phyloP scores from a whole-genome alignment of 2,888 invertebrate genomes.

The Cerastis rubricosa region DNA sequence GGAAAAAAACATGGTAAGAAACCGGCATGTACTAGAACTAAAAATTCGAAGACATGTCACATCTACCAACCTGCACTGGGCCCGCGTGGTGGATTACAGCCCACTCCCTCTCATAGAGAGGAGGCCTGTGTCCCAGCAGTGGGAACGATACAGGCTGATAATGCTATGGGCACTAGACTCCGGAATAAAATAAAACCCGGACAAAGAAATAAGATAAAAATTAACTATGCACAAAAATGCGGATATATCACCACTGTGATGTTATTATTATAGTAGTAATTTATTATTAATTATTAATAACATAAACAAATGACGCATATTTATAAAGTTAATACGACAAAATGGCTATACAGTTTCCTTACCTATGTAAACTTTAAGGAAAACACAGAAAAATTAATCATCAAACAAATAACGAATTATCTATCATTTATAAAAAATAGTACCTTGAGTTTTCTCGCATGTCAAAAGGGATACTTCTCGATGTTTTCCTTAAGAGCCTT shows the following conservation, averaged over 20 bases:
- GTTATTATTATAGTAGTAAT: conserved; percentile 7
- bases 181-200: neutral
- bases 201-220: neutral
- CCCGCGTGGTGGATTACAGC: no score
- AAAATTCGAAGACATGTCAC: neutral
- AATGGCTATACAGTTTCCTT: neutral
- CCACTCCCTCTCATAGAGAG: neutral
- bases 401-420: neutral
- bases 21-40: neutral
- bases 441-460: no score
- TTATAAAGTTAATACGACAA: neutral
- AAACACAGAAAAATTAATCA: conserved; percentile 2
- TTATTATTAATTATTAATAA: conserved; percentile 29
- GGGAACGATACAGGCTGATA: neutral
- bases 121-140: neutral
- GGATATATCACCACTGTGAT: neutral
- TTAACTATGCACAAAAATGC: conserved; percentile 22
- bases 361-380: neutral
- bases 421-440: neutral
- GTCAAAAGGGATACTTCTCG: no score
- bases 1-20: neutral
- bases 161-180: no score
- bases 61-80: neutral
- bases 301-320: conserved; percentile 15
- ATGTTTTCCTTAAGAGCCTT: no score